Evolutionary conservation across 2,888 invertebrate genomes (phyloP), one percentile per base, ranked within the genome.

Genomic region (Drosophila kanekoi): DNA sequence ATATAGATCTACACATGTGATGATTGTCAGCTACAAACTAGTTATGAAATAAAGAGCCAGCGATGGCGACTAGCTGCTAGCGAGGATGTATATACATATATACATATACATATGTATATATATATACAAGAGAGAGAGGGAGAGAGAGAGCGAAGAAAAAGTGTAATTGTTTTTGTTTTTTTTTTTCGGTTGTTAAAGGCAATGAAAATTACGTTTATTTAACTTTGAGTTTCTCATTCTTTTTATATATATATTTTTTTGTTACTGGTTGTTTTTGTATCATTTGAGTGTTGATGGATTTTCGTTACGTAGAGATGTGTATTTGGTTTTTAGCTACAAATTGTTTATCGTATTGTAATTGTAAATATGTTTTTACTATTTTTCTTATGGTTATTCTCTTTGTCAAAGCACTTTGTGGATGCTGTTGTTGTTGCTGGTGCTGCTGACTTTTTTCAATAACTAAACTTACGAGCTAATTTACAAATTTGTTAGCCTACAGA

Each of bases 141-240:
- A 51, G 56, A 11, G 16, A 40, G 37, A 49, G 57, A 65, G 60
- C 69, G 53, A 51, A 77, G 69, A 77, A 74, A 77, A 73, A 69
- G 66, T 69, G 57, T 65, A 77, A 59, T 60, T 65, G 52, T 61
- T 61, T 60, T 70, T 59, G 35, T 57, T 63, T 54, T 52, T 54
- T 40, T 62, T 67, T 58, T 45, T 49, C 40, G 33, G 60, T 73
- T 68, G 49, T 63, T 62, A 28, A 69, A 74, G 74, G 78, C 77
- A 77, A 73, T 77, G 73, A 62, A 73, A 69, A 78, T 76, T 69
- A 78, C 78, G 51, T 76, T 76, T 76, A 76, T 76, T 76, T 76
- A 23, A 73, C 61, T 69, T 69, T 65, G 33, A 65, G 57, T 77
- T 58, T 73, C 37, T 66, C 51, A 49, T 53, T 54, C 9, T 32